These are phyloP conservation scores for Hemibagrus wyckioides DNA, from an alignment of 2,113 vertebrate species.

Conservation along the genomic window DNA sequence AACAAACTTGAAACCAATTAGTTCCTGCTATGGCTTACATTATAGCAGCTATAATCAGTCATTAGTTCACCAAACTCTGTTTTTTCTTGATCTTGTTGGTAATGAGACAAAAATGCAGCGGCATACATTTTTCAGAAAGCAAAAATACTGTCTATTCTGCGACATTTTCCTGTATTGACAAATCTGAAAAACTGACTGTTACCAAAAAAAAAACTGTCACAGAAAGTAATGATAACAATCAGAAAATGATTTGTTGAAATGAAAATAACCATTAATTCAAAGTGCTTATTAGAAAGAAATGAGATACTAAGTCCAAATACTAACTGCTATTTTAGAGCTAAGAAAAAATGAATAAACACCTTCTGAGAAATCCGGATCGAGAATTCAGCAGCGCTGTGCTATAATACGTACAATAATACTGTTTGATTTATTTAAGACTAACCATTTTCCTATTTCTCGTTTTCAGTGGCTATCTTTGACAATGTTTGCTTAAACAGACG, in stretches of 20 bases:
- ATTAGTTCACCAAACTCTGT: not conserved
- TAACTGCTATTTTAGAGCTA: not conserved
- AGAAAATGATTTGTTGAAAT: too few species aligned
- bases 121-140: too few species aligned
- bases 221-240: too few species aligned
- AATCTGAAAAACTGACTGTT: too few species aligned
- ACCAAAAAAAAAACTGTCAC: too few species aligned
- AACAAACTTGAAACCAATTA: not conserved
- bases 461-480: conserved; percentile 74
- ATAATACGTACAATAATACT: not conserved
- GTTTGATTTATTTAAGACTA: not conserved
- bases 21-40: not conserved
- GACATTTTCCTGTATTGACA: too few species aligned
- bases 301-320: too few species aligned
- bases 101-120: too few species aligned
- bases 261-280: too few species aligned
- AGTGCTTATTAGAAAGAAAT: too few species aligned
- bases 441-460: not conserved
- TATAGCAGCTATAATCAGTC: not conserved
- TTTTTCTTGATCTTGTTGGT: not conserved
- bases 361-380: not conserved
- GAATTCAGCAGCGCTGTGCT: not conserved
- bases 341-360: too few species aligned
- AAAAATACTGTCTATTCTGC: too few species aligned
- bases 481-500: conserved; percentile 73